phyloP scores from a whole-genome alignment of 2,113 vertebrate genomes.

The Mus spicilegus region DNA sequence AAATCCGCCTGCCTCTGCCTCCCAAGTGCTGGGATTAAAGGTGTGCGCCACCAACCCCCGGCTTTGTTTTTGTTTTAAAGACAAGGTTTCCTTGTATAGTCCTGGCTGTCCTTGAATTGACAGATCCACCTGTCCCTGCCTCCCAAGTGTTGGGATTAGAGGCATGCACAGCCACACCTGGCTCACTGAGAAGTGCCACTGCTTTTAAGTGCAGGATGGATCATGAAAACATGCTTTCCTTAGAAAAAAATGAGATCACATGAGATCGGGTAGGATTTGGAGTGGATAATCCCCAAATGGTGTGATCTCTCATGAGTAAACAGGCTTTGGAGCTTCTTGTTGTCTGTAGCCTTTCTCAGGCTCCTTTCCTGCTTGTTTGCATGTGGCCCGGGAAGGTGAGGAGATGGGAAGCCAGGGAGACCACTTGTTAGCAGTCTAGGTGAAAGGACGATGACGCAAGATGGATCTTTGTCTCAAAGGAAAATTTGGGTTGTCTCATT shows the following conservation, averaged over 20 bases:
- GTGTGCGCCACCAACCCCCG: too few relatives aligned
- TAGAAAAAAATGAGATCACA: background rate
- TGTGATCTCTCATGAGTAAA: background rate
- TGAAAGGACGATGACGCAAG: background rate
- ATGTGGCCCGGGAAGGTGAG: background rate
- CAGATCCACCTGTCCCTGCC: background rate
- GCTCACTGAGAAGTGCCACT: background rate
- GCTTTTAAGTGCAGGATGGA: constrained; percentile 52
- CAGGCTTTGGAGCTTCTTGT: background rate
- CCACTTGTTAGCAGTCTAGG: background rate
- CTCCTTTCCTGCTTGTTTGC: constrained; percentile 45
- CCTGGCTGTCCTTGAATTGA: background rate
- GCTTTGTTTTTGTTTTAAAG: background rate
- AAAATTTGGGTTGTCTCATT: constrained; percentile 27
- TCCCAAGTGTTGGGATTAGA: background rate
- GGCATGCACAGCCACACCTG: background rate
- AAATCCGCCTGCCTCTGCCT: too few relatives aligned
- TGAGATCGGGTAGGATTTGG: constrained; percentile 37
- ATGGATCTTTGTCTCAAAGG: constrained; percentile 23
- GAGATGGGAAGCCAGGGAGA: constrained; percentile 3
- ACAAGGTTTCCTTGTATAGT: background rate
- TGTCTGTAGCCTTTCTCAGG: background rate
- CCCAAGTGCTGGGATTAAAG: too few relatives aligned
- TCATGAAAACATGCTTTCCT: constrained; percentile 50
- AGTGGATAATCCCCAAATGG: background rate